Conservation (phyloP, 2,888 invertebrate species). For the Mylabris sibirica region DNA sequence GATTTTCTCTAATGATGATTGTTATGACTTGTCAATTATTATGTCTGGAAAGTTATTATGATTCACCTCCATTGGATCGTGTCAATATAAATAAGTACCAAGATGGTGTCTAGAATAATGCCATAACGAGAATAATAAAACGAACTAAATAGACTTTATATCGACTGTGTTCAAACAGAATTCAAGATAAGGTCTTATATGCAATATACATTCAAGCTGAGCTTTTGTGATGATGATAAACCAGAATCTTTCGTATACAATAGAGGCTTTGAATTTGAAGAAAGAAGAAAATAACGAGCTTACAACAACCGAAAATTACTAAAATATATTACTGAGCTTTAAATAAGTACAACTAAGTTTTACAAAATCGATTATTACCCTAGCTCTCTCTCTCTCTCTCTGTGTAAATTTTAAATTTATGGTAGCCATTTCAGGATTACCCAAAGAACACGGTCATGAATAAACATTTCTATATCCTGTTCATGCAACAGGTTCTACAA, state of each 20-base stretch:
- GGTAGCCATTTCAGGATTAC: not conserved
- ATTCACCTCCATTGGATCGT: not conserved
- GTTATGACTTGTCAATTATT: not conserved
- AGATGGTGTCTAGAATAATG: not conserved
- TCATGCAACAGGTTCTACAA: not conserved
- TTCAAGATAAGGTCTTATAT: not conserved
- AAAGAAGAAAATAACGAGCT: not conserved
- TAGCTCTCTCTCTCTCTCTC: too few species aligned
- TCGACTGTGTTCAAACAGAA: not conserved
- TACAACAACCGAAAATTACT: not conserved
- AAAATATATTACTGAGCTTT: not conserved
- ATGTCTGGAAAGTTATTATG: not conserved
- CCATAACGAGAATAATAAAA: not conserved
- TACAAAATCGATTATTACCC: not conserved
- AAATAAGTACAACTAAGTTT: not conserved
- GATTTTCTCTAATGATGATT: not conserved
- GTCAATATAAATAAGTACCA: not conserved
- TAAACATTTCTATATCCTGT: not conserved
- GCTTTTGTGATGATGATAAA: slow-evolving; percentile 10
- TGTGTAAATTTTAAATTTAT: not conserved
- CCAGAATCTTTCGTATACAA: not conserved
- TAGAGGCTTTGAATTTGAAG: not conserved
- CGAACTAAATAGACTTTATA: not conserved
- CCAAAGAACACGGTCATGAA: not conserved
- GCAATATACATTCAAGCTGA: not conserved